Evolutionary conservation across 2,113 vertebrate genomes (phyloP), one percentile per base, ranked within the genome.

Genomic region (Orycteropus afer): DNA sequence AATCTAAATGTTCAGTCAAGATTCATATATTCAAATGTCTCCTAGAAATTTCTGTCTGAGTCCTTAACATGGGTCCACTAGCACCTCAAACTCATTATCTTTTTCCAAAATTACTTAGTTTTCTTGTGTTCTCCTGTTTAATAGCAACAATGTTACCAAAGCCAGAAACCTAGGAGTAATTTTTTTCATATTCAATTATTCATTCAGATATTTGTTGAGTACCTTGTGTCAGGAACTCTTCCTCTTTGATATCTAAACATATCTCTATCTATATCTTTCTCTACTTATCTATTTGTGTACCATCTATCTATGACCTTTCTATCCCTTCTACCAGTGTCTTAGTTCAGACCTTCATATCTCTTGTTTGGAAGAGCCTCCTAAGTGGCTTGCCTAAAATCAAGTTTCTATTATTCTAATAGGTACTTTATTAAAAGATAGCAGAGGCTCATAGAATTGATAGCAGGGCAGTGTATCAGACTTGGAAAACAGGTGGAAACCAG

Each of bases 51-150:
- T 78, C 49, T 34, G 2, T 85, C 49, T 37, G 23, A 79, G 40
- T 71, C 61, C 76, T 80, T 61, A 49, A 71, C 59, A 59, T 61
- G 34, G 15, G 12, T 61, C 42, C n/a, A 45, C 14, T 51, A 71
- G 61, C 74, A 90, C 5, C 92, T 94, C 32, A 67, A 90, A 94
- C 34, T 89, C 40, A 90, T 71, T 42, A 4, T 79, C 20, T 53
- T 80, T 86, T 25, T 53, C 53, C n/a, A 51, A 49, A 85, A 79
- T 71, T 40, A 71, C 29, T 25, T 14, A 40, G 34, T 85, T 80
- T 79, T 86, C 42, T 53, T 73, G 37, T 65, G n/a, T 74, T 65
- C n/a, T 45, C 65, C 74, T 63, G 45, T 4, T 42, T 65, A 55
- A 76, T 65, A 80, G 53, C 42, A 84, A 73, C 45, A 80, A 74